Conservation (phyloP, 1,140 invertebrate genomes). For the Globodera rostochiensis region DNA sequence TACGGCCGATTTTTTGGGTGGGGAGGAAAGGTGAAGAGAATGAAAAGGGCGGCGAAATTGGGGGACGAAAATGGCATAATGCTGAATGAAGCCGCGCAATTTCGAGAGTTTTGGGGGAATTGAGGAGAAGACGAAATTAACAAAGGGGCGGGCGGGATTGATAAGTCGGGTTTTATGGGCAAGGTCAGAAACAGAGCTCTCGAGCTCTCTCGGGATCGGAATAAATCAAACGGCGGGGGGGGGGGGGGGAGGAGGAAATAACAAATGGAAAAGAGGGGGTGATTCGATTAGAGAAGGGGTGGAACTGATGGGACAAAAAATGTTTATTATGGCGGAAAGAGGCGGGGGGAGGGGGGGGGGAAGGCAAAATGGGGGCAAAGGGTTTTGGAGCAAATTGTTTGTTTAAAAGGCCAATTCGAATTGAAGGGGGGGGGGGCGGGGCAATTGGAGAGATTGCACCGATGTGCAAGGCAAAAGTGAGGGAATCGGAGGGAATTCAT, state of each 20-base stretch:
- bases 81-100: too few species aligned
- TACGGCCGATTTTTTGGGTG: neutral
- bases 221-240: neutral
- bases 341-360: too few species aligned
- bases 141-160: neutral
- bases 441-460: neutral
- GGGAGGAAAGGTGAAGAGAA: neutral
- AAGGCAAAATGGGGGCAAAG: neutral
- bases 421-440: neutral
- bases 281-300: too few species aligned
- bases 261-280: neutral
- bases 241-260: too few species aligned
- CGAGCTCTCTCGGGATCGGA: neutral
- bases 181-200: neutral
- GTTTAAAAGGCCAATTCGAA: slow-evolving; percentile 1
- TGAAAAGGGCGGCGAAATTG: neutral
- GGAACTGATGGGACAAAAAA: too few species aligned
- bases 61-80: neutral
- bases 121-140: neutral
- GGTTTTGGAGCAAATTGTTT: neutral
- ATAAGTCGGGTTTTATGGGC: neutral
- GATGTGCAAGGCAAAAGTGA: neutral
- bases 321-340: neutral
- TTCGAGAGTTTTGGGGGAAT: neutral
- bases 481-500: neutral